Conservation (phyloP, 92 coral and sea anemone genomes). For the Parazoanthus darwini region DNA sequence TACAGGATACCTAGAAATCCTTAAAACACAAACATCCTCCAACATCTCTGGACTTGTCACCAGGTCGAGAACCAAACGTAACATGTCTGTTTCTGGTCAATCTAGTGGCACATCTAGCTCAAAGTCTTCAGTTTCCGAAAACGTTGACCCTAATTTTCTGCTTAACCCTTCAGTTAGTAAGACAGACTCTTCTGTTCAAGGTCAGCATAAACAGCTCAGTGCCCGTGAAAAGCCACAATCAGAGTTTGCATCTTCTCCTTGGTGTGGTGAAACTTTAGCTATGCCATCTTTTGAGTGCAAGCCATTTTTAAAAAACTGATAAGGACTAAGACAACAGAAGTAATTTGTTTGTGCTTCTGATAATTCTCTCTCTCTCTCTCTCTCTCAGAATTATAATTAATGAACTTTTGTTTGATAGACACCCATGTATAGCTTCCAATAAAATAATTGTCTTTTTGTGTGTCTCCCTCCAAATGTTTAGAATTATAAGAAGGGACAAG, state of each 20-base stretch:
- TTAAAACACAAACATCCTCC: not conserved
- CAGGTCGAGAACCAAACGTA: not conserved
- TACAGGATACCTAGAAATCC: not conserved
- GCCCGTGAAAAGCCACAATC: not conserved
- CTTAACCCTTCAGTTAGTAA: not conserved
- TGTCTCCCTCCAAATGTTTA: too few relatives aligned
- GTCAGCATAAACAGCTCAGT: not conserved
- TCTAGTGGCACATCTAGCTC: not conserved
- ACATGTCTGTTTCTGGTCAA: not conserved
- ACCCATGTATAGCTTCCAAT: too few relatives aligned
- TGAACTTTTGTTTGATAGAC: too few relatives aligned
- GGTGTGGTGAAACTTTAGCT: slow-evolving; percentile 7
- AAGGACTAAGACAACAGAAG: too few relatives aligned
- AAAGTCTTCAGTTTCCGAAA: not conserved
- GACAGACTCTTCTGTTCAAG: slow-evolving; percentile 5
- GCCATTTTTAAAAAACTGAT: not conserved
- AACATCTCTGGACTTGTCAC: not conserved
- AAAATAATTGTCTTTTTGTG: too few relatives aligned
- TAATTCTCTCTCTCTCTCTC: not conserved
- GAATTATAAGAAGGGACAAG: too few relatives aligned
- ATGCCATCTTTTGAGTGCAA: slow-evolving; percentile 20
- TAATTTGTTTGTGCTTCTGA: slow-evolving; percentile 4
- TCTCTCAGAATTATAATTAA: too few relatives aligned
- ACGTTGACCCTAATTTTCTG: not conserved
- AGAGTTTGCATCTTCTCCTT: not conserved